Conservation (phyloP, 35 echinoderm and acorn worm genomes). For the Acanthaster planci region DNA sequence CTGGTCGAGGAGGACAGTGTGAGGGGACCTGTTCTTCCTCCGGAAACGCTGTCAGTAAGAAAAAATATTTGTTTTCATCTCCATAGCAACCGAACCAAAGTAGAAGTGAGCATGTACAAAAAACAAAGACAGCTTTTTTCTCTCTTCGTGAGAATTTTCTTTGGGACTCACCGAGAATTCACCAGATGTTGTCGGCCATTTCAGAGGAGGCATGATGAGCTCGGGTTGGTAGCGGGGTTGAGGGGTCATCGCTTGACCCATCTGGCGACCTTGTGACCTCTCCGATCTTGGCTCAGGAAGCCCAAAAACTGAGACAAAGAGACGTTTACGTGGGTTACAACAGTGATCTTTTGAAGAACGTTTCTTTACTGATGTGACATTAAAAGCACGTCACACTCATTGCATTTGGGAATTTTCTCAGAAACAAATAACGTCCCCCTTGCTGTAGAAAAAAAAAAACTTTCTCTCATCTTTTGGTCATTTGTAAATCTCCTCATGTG, state of each 20-base stretch:
- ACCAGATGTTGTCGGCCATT: slow-evolving; percentile 76
- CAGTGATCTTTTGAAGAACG: too few relatives aligned
- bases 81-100: not conserved
- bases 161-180: slow-evolving; percentile 69
- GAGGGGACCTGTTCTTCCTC: slow-evolving; percentile 64
- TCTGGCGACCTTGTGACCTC: slow-evolving; percentile 65
- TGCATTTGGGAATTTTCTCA: too few relatives aligned
- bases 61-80: not conserved
- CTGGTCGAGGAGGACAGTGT: slow-evolving; percentile 72
- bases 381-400: too few relatives aligned
- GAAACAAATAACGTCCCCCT: too few relatives aligned
- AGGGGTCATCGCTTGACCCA: slow-evolving; percentile 43
- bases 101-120: too few relatives aligned
- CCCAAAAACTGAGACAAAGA: slow-evolving; percentile 66
- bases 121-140: too few relatives aligned
- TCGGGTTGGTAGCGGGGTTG: slow-evolving; percentile 64
- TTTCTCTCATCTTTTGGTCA: not conserved
- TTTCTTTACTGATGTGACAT: too few relatives aligned
- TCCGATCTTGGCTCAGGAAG: slow-evolving; percentile 54
- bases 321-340: too few relatives aligned
- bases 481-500: not conserved
- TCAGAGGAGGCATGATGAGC: slow-evolving; percentile 54
- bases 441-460: not conserved
- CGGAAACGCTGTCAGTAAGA: slow-evolving; percentile 69
- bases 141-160: not conserved